Percentiles rank a stretch among this genome's conserved stretches.
Evolutionary conservation across 2,113 vertebrate species (phyloP).

Genomic region (Boleophthalmus pectinirostris): DNA sequence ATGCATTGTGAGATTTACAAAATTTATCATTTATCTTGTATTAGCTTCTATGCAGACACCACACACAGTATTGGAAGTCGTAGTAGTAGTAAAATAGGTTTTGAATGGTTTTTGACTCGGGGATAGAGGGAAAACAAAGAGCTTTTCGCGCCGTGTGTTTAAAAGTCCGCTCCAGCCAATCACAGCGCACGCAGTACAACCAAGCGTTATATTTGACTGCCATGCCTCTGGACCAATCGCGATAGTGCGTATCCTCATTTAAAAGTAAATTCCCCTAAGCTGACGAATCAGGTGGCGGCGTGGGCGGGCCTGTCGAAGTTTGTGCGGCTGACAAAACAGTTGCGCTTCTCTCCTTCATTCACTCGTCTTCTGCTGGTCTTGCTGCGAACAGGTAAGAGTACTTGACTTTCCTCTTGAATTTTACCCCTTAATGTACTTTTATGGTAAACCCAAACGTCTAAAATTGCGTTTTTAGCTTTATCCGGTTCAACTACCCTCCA

Average conservation of each 20-base stretch:
- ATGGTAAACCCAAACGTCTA: not conserved
- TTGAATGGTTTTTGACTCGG: not conserved
- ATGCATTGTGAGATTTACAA: no score
- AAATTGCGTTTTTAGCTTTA: not conserved
- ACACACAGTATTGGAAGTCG: not conserved
- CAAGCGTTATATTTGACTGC: not conserved
- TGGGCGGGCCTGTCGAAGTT: constrained; percentile 65
- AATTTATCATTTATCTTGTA: no score
- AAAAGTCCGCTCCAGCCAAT: constrained; percentile 73
- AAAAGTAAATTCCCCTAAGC: constrained; percentile 48
- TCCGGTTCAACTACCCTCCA: not conserved
- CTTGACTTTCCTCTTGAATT: accelerated
- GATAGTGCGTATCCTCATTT: not conserved
- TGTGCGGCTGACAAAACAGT: constrained; percentile 72
- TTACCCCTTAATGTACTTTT: not conserved
- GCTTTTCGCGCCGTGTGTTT: constrained; percentile 74
- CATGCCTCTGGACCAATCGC: constrained; percentile 39
- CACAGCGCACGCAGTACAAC: not conserved
- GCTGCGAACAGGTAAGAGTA: constrained; percentile 59
- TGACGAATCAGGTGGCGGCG: constrained; percentile 51
- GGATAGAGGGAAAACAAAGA: constrained; percentile 41
- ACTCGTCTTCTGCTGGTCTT: constrained; percentile 37
- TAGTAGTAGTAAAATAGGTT: not conserved
- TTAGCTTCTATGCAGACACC: not conserved
- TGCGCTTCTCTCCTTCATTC: constrained; percentile 46